Evolutionary conservation across 1,140 invertebrate genomes (phyloP), one percentile per base, ranked within the genome.

Genomic region (Bombus ignitus): DNA sequence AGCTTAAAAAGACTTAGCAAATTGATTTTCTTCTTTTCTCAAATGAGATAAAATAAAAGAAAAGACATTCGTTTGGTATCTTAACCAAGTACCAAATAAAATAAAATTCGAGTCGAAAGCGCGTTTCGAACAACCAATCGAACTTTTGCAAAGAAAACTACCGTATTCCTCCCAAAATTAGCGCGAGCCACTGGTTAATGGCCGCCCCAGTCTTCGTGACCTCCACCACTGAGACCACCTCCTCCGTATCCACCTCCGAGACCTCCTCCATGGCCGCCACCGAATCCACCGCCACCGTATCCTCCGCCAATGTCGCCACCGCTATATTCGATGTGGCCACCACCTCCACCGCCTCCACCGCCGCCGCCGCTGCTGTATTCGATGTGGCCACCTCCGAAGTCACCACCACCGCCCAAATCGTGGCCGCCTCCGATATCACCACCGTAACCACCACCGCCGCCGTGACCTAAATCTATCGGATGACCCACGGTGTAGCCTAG

Each of bases 401-500:
- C 73, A 18, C 88, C 76, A 1, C 87, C 87, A 6, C 90, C 85
- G 1, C 86, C 91, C 8, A 68, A 68, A 37, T 68, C 66, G 66
- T 71, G 68, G 68, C 92, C 91, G 8, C 87, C 88, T 10, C 91
- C 85, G 3, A 84, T 88, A 5, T 92, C 91, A 3, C 92, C 93
- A 2, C 83, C 86, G 15, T 85, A 83, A 66, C 72, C 76, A 37
- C 87, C 76, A 3, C 77, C 65, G 32, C 90, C 78, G 0, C 81
- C 75, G 39, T 92, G 88, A 47, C 83, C 89, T 13, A 92, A 18
- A 3, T 93, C 89, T 37, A 94, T 91, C 0, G 94, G 93, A 37
- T 94, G 91, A 5, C 94, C 94, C 0, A 94, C 92, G 10, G 93
- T 94, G 72, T 95, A 95, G 2, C 95, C 94, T 0, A 94, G 82